Evolutionary conservation across 2,888 invertebrate species (phyloP).

Genomic region (Tyria jacobaeae): DNA sequence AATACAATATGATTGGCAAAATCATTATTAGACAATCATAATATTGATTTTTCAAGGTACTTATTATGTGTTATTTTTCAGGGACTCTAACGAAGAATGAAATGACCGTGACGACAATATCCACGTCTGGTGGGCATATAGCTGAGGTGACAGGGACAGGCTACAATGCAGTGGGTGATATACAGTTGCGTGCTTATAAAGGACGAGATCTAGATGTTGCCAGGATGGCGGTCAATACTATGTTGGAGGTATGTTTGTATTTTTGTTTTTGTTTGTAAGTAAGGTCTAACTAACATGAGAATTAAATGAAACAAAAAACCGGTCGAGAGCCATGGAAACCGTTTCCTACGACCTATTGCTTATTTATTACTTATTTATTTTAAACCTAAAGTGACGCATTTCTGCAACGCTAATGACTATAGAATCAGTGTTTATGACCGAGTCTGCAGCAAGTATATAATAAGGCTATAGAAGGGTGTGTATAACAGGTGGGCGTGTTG

Average conservation of each 20-base stretch:
- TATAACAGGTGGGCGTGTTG: conserved; percentile 91
- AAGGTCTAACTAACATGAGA: too few relatives aligned
- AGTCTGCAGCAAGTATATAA: too few relatives aligned
- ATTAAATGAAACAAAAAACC: too few relatives aligned
- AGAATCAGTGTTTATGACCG: too few relatives aligned
- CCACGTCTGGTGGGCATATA: conserved; percentile 96
- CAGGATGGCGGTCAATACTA: conserved; percentile 90
- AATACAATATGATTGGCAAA: too few relatives aligned
- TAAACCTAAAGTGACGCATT: too few relatives aligned
- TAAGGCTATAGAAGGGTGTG: not conserved
- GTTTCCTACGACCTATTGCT: too few relatives aligned
- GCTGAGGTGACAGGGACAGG: conserved; percentile 98
- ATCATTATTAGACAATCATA: too few relatives aligned
- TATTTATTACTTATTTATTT: too few relatives aligned
- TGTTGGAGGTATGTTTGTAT: conserved; percentile 90
- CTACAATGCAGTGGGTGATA: conserved; percentile 95
- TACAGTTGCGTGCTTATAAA: conserved; percentile 89
- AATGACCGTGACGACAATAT: conserved; percentile 99
- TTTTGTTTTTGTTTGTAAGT: not conserved
- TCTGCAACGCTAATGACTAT: too few relatives aligned
- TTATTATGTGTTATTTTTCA: conserved; percentile 34
- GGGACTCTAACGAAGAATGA: conserved; percentile 98
- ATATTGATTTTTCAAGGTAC: too few relatives aligned
- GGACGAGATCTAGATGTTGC: conserved; percentile 92
- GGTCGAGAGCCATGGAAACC: too few relatives aligned